A percentile compares a stretch with the other conserved stretches of the same genome.
Conservation (phyloP, 2,888 invertebrate genomes). For the Perithous albicinctus region DNA sequence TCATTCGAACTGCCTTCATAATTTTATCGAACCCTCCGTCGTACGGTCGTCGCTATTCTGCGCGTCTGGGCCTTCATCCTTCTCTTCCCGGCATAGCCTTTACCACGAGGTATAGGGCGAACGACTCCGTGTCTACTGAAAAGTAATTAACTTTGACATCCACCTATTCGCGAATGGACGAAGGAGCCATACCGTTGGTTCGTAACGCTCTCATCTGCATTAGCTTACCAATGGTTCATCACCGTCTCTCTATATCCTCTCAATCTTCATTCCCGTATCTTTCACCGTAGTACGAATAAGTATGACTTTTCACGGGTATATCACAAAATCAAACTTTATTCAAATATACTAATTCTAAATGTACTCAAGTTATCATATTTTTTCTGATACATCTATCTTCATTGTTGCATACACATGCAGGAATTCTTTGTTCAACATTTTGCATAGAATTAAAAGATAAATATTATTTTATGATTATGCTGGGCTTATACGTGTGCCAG, state of each 20-base stretch:
- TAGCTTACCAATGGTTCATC: background rate
- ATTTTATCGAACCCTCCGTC: constrained; percentile 29
- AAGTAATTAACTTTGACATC: constrained; percentile 33
- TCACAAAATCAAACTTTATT: background rate
- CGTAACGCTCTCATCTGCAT: background rate
- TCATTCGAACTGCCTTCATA: background rate
- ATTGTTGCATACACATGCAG: background rate
- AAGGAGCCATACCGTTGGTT: background rate
- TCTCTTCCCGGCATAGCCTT: background rate
- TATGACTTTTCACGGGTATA: background rate
- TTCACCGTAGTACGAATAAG: background rate
- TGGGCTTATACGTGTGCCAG: background rate
- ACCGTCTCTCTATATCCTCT: background rate
- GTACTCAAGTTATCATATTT: background rate
- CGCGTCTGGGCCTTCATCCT: background rate
- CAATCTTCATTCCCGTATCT: background rate
- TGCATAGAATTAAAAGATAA: background rate
- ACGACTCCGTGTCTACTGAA: constrained; percentile 9
- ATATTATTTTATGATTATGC: background rate
- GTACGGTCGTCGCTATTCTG: background rate
- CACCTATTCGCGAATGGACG: background rate
- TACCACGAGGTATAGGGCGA: background rate
- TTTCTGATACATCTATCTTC: background rate
- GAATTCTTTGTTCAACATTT: background rate
- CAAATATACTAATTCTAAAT: background rate